Evolutionary conservation across 1,140 invertebrate genomes (phyloP).

Genomic region (Amyelois transitella): DNA sequence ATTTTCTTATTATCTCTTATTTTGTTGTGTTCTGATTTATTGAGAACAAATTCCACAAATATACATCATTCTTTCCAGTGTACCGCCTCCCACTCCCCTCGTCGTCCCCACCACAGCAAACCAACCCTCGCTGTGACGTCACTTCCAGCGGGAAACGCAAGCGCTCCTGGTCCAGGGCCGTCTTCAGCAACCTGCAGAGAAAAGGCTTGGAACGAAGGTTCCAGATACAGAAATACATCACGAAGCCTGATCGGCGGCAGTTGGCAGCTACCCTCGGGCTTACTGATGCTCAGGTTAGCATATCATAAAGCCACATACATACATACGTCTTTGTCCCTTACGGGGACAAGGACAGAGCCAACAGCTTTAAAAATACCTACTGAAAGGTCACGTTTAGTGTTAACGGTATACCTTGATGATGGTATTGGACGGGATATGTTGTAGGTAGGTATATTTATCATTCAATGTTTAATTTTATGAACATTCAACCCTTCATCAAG

Average conservation of each 20-base stretch:
- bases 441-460: no score
- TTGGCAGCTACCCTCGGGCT: constrained; percentile 92
- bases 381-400: no score
- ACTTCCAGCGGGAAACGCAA: constrained; percentile 80
- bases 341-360: no score
- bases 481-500: no score
- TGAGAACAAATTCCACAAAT: constrained; percentile 5
- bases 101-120: constrained; percentile 37
- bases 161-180: constrained; percentile 94
- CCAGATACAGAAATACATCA: constrained; percentile 95
- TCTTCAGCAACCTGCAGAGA: constrained; percentile 93
- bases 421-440: no score
- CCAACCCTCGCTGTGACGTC: constrained; percentile 51
- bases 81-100: constrained; percentile 54
- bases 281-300: constrained; percentile 88
- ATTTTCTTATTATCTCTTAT: no score
- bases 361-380: no score
- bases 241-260: constrained; percentile 93
- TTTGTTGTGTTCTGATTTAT: not conserved
- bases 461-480: no score
- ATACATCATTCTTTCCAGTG: constrained; percentile 31
- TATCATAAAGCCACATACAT: no score
- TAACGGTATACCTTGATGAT: no score
- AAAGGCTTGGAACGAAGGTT: constrained; percentile 93
- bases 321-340: no score